Evolutionary conservation across 1,140 invertebrate species (phyloP), one percentile per base, ranked within the genome.

Genomic region (Brachionus rotundiformis): DNA sequence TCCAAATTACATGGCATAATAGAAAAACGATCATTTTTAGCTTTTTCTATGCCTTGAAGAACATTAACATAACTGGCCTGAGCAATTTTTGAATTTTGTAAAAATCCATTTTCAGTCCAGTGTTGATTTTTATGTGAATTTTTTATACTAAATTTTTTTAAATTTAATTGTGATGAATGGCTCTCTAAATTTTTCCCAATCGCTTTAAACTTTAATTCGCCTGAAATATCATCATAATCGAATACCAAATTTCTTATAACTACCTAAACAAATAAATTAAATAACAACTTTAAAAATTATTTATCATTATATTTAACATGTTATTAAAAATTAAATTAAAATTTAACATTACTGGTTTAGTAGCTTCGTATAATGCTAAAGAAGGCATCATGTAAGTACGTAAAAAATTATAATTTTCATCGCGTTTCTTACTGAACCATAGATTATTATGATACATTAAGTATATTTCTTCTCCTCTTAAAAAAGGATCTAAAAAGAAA

Each of bases 1-100:
- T 79, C 76, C 10, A 79, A 39, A 27, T 79, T 79, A 19, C 76
- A 79, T 33, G 76, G 76, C 76, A 79, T 79, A 31, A 79, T 79
- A 27, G 59, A 79, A 27, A 79, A 79, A 1, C 76, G 76, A 25
- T 79, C 59, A 25, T 39, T 41, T 59, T 59, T 63, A 8, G 76
- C 76, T 31, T 79, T 79, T 79, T 79, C 47, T 4, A 79, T 79
- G 19, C 76, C 76, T 59, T 79, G 76, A n/a, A 79, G 47, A 33
- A 63, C 76, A 54, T 79, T 79, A 3, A 59, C 76, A 27, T 79
- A 79, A 16, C 44, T 59, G 0, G 36, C 47, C 59, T 79, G 47
- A 5, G 16, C 76, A 31, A 79, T 39, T 79, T 41, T 79, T 2
- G 31, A 23, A 39, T 79, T 79, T 27, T 79, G 31, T 33, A 79